Evolutionary conservation across 2,113 vertebrate genomes (phyloP).

Genomic region (Ptilonorhynchus violaceus): DNA sequence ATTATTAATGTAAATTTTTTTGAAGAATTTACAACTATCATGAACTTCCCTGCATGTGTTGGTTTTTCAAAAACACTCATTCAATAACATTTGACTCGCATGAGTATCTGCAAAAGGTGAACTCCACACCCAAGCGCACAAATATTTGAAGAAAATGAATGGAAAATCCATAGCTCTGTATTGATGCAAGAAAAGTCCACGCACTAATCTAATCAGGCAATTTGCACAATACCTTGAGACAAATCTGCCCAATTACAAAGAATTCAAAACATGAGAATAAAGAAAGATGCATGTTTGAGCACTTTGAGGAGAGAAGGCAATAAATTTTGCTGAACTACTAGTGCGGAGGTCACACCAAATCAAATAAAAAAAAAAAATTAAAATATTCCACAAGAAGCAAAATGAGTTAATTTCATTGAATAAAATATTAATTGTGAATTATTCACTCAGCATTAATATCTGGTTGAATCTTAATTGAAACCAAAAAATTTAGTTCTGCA

Average conservation of each 20-base stretch:
- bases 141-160: neutral
- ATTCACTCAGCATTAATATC: neutral
- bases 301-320: neutral
- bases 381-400: neutral
- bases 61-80: neutral
- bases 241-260: neutral
- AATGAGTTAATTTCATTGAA: neutral
- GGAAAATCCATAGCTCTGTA: neutral
- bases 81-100: neutral
- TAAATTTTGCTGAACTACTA: neutral
- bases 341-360: neutral
- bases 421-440: neutral
- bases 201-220: neutral
- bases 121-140: neutral
- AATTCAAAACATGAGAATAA: neutral
- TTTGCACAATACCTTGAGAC: neutral
- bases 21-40: neutral
- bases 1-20: neutral
- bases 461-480: neutral
- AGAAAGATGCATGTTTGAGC: neutral
- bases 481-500: slow-evolving; percentile 7
- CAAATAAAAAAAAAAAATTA: neutral
- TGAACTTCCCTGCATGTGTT: neutral
- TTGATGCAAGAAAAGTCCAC: neutral
- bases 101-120: neutral